Evolutionary conservation across 2,113 vertebrate genomes (phyloP).

Genomic region (Thinocorus orbignyianus): DNA sequence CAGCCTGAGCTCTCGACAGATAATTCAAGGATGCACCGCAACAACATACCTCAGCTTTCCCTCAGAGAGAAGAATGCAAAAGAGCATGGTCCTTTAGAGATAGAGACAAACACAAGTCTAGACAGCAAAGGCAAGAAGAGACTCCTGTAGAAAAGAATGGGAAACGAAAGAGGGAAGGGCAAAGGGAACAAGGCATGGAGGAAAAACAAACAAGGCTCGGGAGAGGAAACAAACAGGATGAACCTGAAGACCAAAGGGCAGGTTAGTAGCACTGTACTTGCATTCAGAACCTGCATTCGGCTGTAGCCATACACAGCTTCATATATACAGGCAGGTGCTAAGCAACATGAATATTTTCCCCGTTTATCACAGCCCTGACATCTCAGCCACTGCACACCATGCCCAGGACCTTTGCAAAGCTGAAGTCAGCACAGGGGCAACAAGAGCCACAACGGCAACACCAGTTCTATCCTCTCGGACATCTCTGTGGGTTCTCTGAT

Average conservation of each 20-base stretch:
- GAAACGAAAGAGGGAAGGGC: not conserved
- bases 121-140: not conserved
- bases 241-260: not conserved
- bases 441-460: not conserved
- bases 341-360: not conserved
- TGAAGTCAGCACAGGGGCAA: not conserved
- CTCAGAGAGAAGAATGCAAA: not conserved
- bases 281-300: not conserved
- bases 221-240: not conserved
- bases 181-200: not conserved
- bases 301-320: not conserved
- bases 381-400: not conserved
- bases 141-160: not conserved
- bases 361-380: not conserved
- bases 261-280: not conserved
- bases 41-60: not conserved
- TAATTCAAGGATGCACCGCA: not conserved
- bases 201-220: not conserved
- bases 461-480: not conserved
- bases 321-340: not conserved
- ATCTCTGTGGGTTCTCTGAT: not conserved
- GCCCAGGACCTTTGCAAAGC: not conserved
- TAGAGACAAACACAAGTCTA: not conserved
- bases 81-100: not conserved
- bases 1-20: not conserved